Conservation (phyloP, 2,113 vertebrate genomes). For the Fukomys damarensis region DNA sequence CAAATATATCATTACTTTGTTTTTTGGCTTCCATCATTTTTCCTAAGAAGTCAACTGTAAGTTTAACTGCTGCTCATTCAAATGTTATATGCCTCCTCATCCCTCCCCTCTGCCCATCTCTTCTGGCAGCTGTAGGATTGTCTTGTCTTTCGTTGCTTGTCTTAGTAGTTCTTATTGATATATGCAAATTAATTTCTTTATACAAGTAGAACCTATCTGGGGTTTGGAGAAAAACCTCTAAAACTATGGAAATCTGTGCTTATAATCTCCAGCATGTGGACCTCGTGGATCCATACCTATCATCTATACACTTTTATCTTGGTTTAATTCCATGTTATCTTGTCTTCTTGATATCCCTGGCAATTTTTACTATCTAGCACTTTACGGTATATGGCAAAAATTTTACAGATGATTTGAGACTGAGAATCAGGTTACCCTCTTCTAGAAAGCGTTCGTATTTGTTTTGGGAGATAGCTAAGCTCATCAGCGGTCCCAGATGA, state of each 20-base stretch:
- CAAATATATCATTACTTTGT: neutral
- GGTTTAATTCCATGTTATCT: neutral
- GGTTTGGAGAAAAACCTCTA: neutral
- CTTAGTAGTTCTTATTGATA: neutral
- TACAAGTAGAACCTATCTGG: neutral
- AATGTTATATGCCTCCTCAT: neutral
- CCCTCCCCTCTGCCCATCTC: no score
- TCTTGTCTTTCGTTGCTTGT: neutral
- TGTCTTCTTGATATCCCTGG: neutral
- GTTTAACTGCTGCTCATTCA: neutral
- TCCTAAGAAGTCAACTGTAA: neutral
- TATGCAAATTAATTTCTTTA: neutral
- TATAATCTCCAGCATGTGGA: neutral
- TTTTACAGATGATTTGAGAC: neutral
- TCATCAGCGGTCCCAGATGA: neutral
- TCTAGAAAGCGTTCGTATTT: neutral
- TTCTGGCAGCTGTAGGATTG: neutral
- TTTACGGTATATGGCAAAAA: neutral
- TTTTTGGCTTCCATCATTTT: neutral
- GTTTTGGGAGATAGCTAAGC: neutral
- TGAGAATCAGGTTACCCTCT: neutral
- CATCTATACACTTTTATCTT: neutral
- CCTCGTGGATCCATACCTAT: neutral
- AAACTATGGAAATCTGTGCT: neutral
- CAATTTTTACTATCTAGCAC: neutral